Evolutionary conservation across 2,113 vertebrate genomes (phyloP).

Genomic region (Oryzias curvinotus): DNA sequence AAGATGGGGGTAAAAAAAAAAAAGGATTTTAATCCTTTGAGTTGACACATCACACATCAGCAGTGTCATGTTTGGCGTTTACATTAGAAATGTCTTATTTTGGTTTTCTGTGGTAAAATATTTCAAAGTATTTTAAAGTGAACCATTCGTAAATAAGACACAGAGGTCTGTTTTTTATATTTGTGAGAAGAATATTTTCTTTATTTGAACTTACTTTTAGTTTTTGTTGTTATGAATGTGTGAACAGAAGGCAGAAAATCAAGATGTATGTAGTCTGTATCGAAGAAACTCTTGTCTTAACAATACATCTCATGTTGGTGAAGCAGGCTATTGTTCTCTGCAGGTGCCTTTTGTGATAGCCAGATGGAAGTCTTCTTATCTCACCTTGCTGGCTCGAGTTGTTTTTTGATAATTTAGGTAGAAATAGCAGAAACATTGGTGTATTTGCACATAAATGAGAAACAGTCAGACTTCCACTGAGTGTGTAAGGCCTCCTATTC

Average conservation of each 20-base stretch:
- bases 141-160: too few species aligned
- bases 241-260: slow-evolving; percentile 6
- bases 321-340: slow-evolving; percentile 40
- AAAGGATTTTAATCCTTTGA: slow-evolving; percentile 18
- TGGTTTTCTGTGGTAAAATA: neutral
- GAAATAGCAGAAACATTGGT: slow-evolving; percentile 31
- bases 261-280: slow-evolving; percentile 14
- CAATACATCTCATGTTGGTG: slow-evolving; percentile 46
- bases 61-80: slow-evolving; percentile 4
- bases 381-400: slow-evolving; percentile 19
- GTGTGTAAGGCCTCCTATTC: neutral
- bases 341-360: slow-evolving; percentile 35
- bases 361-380: slow-evolving; percentile 51
- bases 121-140: too few species aligned
- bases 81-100: slow-evolving; percentile 13
- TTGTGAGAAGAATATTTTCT: neutral
- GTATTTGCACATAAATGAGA: slow-evolving; percentile 62
- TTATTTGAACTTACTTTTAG: neutral
- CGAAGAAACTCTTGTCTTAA: slow-evolving; percentile 44
- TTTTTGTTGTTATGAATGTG: slow-evolving; percentile 5
- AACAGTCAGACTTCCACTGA: slow-evolving; percentile 16
- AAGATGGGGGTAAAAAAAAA: slow-evolving; percentile 10
- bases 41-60: slow-evolving; percentile 16
- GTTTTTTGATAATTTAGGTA: slow-evolving; percentile 38
- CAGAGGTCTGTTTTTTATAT: too few species aligned